A percentile compares a stretch with the other conserved stretches of the same genome.
Evolutionary conservation across 2,888 invertebrate genomes (phyloP).

Genomic region (Dasypogon diadema): DNA sequence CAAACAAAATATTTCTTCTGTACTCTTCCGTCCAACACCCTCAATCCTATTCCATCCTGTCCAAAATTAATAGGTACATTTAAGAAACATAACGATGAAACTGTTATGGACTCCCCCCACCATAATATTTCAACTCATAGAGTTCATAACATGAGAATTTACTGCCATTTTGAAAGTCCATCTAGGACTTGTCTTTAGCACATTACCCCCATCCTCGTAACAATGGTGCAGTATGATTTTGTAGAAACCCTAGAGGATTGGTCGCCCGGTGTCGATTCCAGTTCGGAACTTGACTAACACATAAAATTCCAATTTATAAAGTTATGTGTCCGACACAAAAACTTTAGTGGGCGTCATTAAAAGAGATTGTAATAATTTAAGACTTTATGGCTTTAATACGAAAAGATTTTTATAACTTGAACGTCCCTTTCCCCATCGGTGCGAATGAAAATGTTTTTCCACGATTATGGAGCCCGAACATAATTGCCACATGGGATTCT

Average conservation of each 20-base stretch:
- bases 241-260: background rate
- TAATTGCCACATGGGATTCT: too few relatives aligned
- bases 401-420: conserved; percentile 18
- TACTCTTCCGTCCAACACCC: too few relatives aligned
- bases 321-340: conserved; percentile 32
- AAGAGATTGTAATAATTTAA: conserved; percentile 39
- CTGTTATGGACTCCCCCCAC: background rate
- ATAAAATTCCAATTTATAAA: conserved; percentile 27
- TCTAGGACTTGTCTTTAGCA: background rate
- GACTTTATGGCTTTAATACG: conserved; percentile 27
- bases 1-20: too few relatives aligned
- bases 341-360: conserved; percentile 24
- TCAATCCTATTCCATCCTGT: too few relatives aligned
- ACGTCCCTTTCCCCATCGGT: conserved; percentile 8
- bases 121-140: background rate
- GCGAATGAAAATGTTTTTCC: background rate
- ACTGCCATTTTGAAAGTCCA: background rate
- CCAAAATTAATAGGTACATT: background rate
- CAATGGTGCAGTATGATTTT: background rate
- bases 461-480: background rate
- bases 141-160: background rate
- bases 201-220: background rate
- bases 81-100: background rate
- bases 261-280: background rate
- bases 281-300: conserved; percentile 1